Evolutionary conservation across 1,140 invertebrate species (phyloP).

Genomic region (Scaptomyza montana): DNA sequence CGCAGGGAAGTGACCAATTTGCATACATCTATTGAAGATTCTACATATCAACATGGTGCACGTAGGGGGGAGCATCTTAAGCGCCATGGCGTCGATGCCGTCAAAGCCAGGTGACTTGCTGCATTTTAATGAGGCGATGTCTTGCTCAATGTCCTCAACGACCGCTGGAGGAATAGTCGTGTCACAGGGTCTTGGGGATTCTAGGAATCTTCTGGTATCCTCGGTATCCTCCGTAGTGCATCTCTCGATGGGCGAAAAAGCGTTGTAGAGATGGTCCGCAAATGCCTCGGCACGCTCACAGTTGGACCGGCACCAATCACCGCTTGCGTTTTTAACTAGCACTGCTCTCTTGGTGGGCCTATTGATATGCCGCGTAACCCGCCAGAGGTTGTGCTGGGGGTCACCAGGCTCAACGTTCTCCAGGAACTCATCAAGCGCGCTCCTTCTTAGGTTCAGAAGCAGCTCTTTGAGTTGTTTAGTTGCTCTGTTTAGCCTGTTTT

Average conservation of each 20-base stretch:
- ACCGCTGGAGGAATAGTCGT: too few species aligned
- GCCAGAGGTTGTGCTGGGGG: neutral
- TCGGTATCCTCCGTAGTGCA: neutral
- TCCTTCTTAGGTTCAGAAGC: neutral
- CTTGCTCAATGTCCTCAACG: too few species aligned
- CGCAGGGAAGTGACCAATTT: too few species aligned
- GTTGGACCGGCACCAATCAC: neutral
- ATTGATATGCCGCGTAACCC: neutral
- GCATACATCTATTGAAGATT: too few species aligned
- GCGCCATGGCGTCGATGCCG: too few species aligned
- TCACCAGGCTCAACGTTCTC: neutral
- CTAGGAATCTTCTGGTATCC: too few species aligned
- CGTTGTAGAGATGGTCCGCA: neutral
- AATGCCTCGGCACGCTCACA: neutral
- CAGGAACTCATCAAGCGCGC: neutral
- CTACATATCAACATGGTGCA: too few species aligned
- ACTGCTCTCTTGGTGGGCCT: neutral
- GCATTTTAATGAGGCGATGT: too few species aligned
- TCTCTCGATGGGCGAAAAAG: neutral
- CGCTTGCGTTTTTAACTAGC: neutral
- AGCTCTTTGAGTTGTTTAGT: neutral
- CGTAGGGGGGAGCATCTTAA: too few species aligned
- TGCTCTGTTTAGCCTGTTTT: neutral
- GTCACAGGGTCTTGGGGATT: too few species aligned
- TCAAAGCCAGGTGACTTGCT: too few species aligned